These are phyloP conservation scores for Drosophila guanche DNA, from an alignment of 1,140 invertebrate genomes.

Conservation along the genomic window DNA sequence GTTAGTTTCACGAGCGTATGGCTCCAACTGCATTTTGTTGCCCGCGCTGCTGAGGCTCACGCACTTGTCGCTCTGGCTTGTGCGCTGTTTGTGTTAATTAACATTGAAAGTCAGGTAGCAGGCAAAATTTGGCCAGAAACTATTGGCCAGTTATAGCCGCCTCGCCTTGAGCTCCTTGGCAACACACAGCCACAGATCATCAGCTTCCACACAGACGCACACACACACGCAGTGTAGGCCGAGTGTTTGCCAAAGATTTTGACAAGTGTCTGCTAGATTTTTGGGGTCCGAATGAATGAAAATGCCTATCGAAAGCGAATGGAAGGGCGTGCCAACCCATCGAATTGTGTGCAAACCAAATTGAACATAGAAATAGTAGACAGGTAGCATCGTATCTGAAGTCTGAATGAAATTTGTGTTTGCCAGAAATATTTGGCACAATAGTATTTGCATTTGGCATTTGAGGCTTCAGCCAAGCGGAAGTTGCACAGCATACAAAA, in stretches of 20 bases:
- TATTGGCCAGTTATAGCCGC: slow-evolving; percentile 27
- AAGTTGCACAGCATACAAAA: slow-evolving; percentile 37
- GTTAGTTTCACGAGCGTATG: slow-evolving; percentile 19
- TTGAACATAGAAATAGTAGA: slow-evolving; percentile 28
- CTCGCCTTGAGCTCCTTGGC: slow-evolving; percentile 64
- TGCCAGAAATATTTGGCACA: slow-evolving; percentile 63
- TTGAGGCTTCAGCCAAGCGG: slow-evolving; percentile 55
- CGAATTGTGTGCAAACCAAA: slow-evolving; percentile 31
- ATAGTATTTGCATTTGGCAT: slow-evolving; percentile 60
- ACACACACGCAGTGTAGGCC: background rate
- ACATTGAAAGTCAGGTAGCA: slow-evolving; percentile 60
- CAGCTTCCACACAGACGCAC: slow-evolving; percentile 26
- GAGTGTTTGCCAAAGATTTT: slow-evolving; percentile 64
- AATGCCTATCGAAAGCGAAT: slow-evolving; percentile 48
- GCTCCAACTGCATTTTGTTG: slow-evolving; percentile 34
- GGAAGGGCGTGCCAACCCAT: slow-evolving; percentile 60
- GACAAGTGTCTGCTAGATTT: slow-evolving; percentile 65
- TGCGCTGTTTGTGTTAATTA: slow-evolving; percentile 59
- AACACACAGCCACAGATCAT: slow-evolving; percentile 14
- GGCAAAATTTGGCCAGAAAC: slow-evolving; percentile 33
- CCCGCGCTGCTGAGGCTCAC: slow-evolving; percentile 14
- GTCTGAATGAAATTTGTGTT: slow-evolving; percentile 59
- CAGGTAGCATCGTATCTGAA: slow-evolving; percentile 28
- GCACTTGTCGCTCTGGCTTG: slow-evolving; percentile 39
- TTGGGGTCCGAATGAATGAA: slow-evolving; percentile 64